phyloP scores from a whole-genome alignment of 2,888 invertebrate species.

The Philaethria dido region DNA sequence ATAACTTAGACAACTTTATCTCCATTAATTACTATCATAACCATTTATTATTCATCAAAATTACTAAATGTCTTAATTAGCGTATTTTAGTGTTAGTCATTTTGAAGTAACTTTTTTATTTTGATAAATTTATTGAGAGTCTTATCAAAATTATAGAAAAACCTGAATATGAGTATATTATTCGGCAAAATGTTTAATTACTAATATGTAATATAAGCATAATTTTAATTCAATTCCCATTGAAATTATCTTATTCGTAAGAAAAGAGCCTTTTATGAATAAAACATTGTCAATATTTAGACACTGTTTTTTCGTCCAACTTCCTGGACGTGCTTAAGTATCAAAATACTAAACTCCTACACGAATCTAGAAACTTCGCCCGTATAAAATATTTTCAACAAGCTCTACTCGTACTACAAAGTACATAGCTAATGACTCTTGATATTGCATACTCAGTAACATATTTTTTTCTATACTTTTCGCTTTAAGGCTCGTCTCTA shows the following conservation, averaged over 20 bases:
- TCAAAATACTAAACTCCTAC: neutral
- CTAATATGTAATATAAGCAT: neutral
- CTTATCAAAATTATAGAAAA: neutral
- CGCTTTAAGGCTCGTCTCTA: slow-evolving; percentile 28
- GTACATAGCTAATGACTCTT: neutral
- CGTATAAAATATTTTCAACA: neutral
- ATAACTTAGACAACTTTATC: slow-evolving; percentile 7
- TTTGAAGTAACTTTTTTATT: neutral
- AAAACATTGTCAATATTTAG: no score
- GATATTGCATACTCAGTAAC: neutral
- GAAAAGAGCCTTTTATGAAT: neutral
- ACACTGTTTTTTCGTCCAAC: neutral
- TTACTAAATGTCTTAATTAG: neutral
- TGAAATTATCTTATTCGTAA: neutral
- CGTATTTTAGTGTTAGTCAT: neutral
- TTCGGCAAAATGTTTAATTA: neutral
- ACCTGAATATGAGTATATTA: neutral
- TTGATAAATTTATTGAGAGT: neutral
- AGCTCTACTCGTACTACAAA: neutral
- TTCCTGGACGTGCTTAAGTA: slow-evolving; percentile 9
- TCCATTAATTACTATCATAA: slow-evolving; percentile 7
- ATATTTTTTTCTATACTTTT: neutral
- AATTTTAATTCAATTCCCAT: neutral
- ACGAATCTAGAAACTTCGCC: neutral
- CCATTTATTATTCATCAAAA: slow-evolving; percentile 11